Conservation (phyloP, 1,140 invertebrate species). For the Argopecten irradians region DNA sequence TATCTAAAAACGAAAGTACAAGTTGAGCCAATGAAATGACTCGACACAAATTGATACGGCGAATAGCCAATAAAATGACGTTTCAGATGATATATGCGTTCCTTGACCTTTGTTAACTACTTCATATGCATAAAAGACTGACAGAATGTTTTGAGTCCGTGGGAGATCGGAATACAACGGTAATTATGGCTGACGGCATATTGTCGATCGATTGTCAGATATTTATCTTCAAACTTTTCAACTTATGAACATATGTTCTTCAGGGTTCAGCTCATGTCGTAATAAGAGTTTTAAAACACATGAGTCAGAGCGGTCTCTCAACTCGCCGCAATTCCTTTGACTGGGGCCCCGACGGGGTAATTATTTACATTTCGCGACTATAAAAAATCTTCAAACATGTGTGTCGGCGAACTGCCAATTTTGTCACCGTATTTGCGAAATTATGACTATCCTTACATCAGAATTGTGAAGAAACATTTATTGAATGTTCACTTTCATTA, state of each 20-base stretch:
- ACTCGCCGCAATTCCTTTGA: background rate
- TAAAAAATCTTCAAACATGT: too few relatives aligned
- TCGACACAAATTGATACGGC: background rate
- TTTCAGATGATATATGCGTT: background rate
- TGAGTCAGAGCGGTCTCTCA: background rate
- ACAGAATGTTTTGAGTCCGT: background rate
- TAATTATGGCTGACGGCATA: background rate
- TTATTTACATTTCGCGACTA: too few relatives aligned
- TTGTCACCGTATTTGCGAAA: too few relatives aligned
- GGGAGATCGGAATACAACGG: background rate
- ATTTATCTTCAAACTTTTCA: background rate
- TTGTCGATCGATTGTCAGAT: background rate
- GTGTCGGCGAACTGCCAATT: too few relatives aligned
- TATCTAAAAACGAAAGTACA: background rate
- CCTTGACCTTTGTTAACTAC: background rate
- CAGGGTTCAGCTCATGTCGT: background rate
- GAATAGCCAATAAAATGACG: background rate
- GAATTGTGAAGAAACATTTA: too few relatives aligned
- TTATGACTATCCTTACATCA: too few relatives aligned
- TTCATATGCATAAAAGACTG: background rate
- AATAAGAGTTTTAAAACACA: background rate
- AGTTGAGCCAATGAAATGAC: background rate
- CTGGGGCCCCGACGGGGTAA: background rate
- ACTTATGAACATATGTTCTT: background rate
- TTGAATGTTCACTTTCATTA: too few relatives aligned